Percentiles rank a stretch among this genome's conserved stretches.
These are phyloP conservation scores for Agonum fuliginosum DNA, from an alignment of 2,888 invertebrate species.

Conservation along the genomic window DNA sequence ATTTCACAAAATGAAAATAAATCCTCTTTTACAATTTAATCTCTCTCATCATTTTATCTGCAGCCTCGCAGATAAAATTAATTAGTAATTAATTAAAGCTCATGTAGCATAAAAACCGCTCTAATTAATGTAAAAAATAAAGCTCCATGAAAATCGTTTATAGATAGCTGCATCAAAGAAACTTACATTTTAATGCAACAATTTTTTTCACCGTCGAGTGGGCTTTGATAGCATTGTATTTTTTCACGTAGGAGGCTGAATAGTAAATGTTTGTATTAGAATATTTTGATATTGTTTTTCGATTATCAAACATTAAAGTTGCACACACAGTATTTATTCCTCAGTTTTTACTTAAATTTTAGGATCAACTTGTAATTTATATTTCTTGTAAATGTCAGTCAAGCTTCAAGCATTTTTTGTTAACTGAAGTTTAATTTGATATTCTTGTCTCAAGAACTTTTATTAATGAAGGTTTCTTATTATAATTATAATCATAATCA, in stretches of 20 bases:
- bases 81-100: neutral
- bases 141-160: neutral
- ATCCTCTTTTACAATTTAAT: too few species aligned
- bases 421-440: neutral
- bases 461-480: conserved; percentile 4
- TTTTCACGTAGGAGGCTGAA: too few species aligned
- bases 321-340: too few species aligned
- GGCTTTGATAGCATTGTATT: neutral
- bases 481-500: neutral
- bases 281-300: too few species aligned
- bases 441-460: neutral
- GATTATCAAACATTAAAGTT: too few species aligned
- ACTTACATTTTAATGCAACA: neutral
- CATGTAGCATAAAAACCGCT: neutral
- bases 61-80: neutral
- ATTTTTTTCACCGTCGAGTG: neutral
- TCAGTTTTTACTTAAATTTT: too few species aligned
- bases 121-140: neutral
- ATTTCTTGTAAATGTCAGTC: neutral
- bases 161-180: neutral
- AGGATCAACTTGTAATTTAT: neutral
- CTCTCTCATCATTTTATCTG: neutral
- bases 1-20: too few species aligned
- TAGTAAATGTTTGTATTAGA: too few species aligned
- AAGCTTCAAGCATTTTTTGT: neutral